Evolutionary conservation across 2,888 invertebrate species (phyloP).

Genomic region (Dicranocentrus wangi): DNA sequence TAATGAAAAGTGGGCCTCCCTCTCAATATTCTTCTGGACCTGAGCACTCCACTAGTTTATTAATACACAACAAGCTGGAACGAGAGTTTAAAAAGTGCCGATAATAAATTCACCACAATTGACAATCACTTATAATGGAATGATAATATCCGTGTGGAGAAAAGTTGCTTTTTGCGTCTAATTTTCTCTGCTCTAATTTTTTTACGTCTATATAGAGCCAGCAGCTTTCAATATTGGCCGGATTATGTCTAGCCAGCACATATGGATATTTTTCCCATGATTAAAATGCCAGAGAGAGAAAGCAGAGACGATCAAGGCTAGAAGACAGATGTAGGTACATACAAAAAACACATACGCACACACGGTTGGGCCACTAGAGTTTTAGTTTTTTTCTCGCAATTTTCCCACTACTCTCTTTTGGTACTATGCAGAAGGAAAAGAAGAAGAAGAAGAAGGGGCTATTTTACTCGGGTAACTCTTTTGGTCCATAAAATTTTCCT

Average conservation of each 20-base stretch:
- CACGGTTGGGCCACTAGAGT: too few relatives aligned
- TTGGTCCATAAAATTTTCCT: constrained; percentile 5
- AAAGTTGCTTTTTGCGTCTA: background rate
- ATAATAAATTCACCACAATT: constrained; percentile 53
- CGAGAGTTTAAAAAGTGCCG: constrained; percentile 15
- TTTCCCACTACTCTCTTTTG: constrained; percentile 7
- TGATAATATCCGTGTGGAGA: constrained; percentile 14
- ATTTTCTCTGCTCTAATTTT: background rate
- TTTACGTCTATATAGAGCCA: too few relatives aligned
- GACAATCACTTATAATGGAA: constrained; percentile 43
- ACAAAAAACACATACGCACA: too few relatives aligned
- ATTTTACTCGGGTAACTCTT: too few relatives aligned
- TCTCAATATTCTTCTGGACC: too few relatives aligned
- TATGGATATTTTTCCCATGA: constrained; percentile 20
- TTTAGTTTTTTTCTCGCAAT: too few relatives aligned
- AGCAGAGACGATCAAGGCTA: background rate
- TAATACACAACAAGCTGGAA: too few relatives aligned
- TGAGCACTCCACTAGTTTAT: too few relatives aligned
- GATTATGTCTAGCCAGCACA: background rate
- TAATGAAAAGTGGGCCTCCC: constrained; percentile 26
- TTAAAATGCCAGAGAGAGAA: constrained; percentile 35
- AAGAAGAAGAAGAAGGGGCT: too few relatives aligned
- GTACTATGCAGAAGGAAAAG: background rate
- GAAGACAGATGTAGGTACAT: too few relatives aligned
- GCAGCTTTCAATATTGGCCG: constrained; percentile 2